A percentile compares a stretch with the other conserved stretches of the same genome.
phyloP scores from a whole-genome alignment of 2,113 vertebrate species.

The Corvus moneduloides region DNA sequence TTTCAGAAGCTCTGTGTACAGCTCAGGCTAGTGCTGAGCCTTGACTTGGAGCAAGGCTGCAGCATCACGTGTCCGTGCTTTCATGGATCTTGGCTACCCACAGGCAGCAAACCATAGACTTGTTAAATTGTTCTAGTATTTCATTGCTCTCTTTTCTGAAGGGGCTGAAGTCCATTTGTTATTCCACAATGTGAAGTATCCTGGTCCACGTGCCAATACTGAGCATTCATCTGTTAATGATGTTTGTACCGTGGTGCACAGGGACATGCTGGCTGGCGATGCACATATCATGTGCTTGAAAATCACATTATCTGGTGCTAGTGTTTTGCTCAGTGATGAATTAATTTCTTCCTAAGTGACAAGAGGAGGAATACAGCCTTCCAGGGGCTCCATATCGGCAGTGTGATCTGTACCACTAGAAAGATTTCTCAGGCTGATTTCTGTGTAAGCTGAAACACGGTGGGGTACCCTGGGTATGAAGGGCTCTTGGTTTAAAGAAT shows the following conservation, averaged over 20 bases:
- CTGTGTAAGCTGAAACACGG: background rate
- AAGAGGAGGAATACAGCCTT: background rate
- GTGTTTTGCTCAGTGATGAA: background rate
- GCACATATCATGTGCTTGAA: background rate
- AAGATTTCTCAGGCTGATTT: background rate
- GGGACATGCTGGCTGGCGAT: background rate
- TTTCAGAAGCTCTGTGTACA: background rate
- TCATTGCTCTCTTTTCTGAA: background rate
- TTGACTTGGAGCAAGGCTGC: background rate
- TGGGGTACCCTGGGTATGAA: background rate
- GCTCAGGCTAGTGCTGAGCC: background rate
- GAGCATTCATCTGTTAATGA: background rate
- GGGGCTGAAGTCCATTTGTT: background rate
- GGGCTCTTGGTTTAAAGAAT: background rate
- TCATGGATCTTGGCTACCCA: background rate
- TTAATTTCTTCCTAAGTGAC: background rate
- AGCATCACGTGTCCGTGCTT: background rate
- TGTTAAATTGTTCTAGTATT: background rate
- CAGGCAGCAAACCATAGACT: background rate
- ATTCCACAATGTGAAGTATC: background rate
- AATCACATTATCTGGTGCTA: background rate
- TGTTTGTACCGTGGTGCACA: background rate
- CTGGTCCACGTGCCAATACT: fast-evolving
- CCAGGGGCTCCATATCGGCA: background rate
- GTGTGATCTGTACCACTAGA: background rate